These are phyloP conservation scores for Todiramphus saurophagus DNA, from an alignment of 2,113 vertebrate genomes.

Conservation along the genomic window DNA sequence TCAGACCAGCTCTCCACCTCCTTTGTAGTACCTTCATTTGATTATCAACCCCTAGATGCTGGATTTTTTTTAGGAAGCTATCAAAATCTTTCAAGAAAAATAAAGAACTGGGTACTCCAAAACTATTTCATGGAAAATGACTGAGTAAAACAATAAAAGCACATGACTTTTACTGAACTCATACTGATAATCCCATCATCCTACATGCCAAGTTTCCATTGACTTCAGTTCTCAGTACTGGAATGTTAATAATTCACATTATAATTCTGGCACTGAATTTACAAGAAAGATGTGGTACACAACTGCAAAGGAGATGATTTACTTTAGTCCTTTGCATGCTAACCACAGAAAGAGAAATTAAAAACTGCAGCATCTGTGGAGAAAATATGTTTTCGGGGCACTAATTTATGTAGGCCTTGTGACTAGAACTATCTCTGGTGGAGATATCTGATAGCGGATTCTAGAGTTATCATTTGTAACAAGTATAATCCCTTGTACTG, in stretches of 20 bases:
- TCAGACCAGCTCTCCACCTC: neutral
- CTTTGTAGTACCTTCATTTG: neutral
- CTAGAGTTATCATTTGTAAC: neutral
- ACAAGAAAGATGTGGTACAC: neutral
- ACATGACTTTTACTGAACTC: neutral
- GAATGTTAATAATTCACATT: neutral
- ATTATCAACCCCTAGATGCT: neutral
- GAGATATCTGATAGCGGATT: neutral
- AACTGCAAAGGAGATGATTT: neutral
- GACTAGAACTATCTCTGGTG: neutral
- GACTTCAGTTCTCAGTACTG: neutral
- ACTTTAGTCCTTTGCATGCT: neutral
- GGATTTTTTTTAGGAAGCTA: neutral
- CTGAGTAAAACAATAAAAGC: neutral
- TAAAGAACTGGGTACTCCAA: neutral
- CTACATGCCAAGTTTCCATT: neutral
- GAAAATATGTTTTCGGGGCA: neutral
- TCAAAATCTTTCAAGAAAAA: neutral
- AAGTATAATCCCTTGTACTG: neutral
- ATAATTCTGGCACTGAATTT: neutral
- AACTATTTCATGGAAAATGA: neutral
- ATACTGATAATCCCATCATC: neutral
- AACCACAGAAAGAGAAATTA: neutral
- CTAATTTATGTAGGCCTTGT: neutral
- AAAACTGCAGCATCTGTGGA: neutral